Conservation (phyloP, 1,140 invertebrate genomes). For the Drosophila pandora region DNA sequence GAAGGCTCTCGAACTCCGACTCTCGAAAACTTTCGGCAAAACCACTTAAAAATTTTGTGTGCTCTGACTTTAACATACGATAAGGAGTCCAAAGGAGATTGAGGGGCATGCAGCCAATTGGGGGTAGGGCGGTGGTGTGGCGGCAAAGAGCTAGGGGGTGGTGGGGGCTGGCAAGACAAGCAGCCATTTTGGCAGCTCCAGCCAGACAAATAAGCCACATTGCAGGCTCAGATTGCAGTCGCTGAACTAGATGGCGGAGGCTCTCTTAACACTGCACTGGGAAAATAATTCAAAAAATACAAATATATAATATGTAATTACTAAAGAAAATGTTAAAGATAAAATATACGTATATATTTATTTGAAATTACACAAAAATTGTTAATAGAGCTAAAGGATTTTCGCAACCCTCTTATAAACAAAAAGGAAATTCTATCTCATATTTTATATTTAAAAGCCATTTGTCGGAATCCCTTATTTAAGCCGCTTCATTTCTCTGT, state of each 20-base stretch:
- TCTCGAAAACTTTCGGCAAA: constrained; percentile 64
- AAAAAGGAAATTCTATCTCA: no score
- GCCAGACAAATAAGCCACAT: constrained; percentile 76
- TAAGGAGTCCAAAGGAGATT: constrained; percentile 44
- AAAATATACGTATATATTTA: no score
- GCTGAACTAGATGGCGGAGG: constrained; percentile 46
- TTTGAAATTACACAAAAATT: no score
- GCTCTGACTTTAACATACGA: constrained; percentile 74
- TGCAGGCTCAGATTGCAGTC: constrained; percentile 75
- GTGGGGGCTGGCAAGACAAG: constrained; percentile 24
- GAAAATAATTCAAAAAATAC: background rate
- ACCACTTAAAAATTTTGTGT: constrained; percentile 73
- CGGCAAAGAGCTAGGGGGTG: background rate
- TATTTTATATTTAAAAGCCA: no score
- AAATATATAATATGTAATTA: no score
- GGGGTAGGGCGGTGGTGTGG: background rate
- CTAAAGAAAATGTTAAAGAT: no score
- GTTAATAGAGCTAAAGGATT: no score
- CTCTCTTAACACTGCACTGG: constrained; percentile 1
- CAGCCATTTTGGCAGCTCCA: constrained; percentile 47
- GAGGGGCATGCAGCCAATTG: background rate
- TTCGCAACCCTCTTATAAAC: no score
- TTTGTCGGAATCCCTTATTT: constrained; percentile 11
- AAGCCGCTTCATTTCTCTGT: constrained; percentile 7
- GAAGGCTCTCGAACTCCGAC: constrained; percentile 63